Base-by-base conservation (phyloP, 2,888 invertebrate genomes). In the Orthosia cruda region DNA sequence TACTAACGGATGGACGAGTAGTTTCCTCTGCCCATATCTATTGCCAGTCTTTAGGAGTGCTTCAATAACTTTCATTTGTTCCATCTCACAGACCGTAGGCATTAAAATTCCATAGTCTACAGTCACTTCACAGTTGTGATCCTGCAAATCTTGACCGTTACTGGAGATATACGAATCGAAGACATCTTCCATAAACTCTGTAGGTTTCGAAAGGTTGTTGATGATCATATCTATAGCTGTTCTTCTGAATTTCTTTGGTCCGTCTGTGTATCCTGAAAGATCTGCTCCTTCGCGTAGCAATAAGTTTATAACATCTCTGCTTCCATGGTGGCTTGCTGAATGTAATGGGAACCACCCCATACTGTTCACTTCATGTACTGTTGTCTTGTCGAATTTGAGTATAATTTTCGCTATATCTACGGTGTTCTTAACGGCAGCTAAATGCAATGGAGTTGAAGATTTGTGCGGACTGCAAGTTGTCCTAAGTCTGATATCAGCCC, bases 61-160 rank as follows among this genome's bases (percentile, higher is more conserved):
- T 85, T 97, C 96, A 59, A 97, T 94, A 0, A 97, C 97, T 86
- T 97, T 96, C 95, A 97, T 97, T 84, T 97, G 97, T 77, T 97
- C 95, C 92, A 94, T 93, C 81, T 96, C 96, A 79, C 94, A 93
- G 16, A 91, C 87, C 45, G 91, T 93, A 0, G 97, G 97, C 93
- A 96, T 94, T 12, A 97, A 86, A 57, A 97, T 93, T 40, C 95
- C 94, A 81, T 96, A 97, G 83, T 97, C 96, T 2, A 97, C 93
- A 18, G 93, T 95, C 0, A 97, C 94, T 81, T 95, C 93, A 85
- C 97, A 97, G 54, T 94, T 86, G 0, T 90, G 90, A 80, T 92
- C 92, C 77, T 91, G 89, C 32, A 92, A 85, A 59, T 92, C 95
- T 59, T 93, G 92, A 0, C 94, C 94, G 81, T 97, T 97, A 9